Evolutionary conservation across 2,797 vertebrate species (phyloP), one percentile per base, ranked within the genome.

Genomic region (Galaxias olidus): DNA sequence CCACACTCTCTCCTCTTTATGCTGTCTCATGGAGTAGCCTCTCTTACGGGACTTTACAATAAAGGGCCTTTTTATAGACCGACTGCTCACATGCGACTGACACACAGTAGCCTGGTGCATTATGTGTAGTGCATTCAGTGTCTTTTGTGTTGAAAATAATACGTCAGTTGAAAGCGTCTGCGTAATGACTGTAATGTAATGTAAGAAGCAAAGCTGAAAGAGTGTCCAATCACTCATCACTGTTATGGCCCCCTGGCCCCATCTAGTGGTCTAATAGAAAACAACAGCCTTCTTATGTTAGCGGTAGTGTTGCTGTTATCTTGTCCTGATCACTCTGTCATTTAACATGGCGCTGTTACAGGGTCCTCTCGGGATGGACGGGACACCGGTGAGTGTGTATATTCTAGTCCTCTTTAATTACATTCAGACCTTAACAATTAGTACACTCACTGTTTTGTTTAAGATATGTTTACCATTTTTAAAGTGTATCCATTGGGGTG

Each of bases 331-430:
- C 30, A 30, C 30, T n/a, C 14, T 15, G 50, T 15, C 50, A 15
- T 15, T 52, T 4, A 17, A 10, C 18, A 15, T 9, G 7, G 49
- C 49, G 45, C 13, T 47, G 46, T 47, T 47, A 47, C 18, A 61
- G 59, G 59, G 59, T 13, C 59, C 59, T n/a, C 59, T 61, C n/a
- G 59, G 59, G 0, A 41, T 61, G 59, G 59, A 50, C 49, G 59
- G 59, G 45, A 40, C 19, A n/a, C 59, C 59, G 48, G 59, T 61
- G 41, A 61, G 59, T 61, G 15, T 14, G 20, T 53, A 1, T 51
- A 12, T 1, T 9, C 1, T 4, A 18, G 15, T 51, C 10, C 49
- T 50, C 49, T 50, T n/a, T 50, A 8, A 50, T 17, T 50, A 50
- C 49, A 50, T 8, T 50, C 11, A 52, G n/a, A 17, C n/a, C 18